Evolutionary conservation across 2,888 invertebrate genomes (phyloP).

Genomic region (Ochlodes sylvanus): DNA sequence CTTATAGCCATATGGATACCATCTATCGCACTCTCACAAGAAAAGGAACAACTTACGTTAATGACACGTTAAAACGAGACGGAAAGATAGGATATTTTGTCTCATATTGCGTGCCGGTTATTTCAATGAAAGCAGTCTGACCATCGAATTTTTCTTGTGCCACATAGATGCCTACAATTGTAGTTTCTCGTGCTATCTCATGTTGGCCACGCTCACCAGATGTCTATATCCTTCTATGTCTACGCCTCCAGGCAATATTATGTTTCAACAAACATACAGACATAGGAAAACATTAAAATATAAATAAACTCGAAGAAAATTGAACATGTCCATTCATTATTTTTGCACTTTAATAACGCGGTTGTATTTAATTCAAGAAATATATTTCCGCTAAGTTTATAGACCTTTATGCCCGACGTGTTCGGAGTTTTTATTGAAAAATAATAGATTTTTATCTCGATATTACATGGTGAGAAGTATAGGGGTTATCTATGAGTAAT

Average conservation of each 20-base stretch:
- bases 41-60: too few species aligned
- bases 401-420: slow-evolving; percentile 45
- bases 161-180: too few species aligned
- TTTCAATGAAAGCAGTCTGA: too few species aligned
- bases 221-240: too few species aligned
- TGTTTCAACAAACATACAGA: not conserved
- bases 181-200: too few species aligned
- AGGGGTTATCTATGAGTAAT: slow-evolving; percentile 8
- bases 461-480: slow-evolving; percentile 44
- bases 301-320: not conserved
- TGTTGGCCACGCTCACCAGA: too few species aligned
- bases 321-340: slow-evolving; percentile 8
- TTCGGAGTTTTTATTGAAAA: slow-evolving; percentile 50
- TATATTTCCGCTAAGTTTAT: slow-evolving; percentile 48
- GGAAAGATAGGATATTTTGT: too few species aligned
- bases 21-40: too few species aligned
- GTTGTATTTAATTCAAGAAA: slow-evolving; percentile 39
- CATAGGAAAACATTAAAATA: not conserved
- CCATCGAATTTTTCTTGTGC: too few species aligned
- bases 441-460: slow-evolving; percentile 49
- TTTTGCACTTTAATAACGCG: slow-evolving; percentile 19
- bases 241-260: not conserved
- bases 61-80: too few species aligned
- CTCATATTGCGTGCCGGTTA: too few species aligned
- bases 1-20: too few species aligned